phyloP scores from a whole-genome alignment of 2,797 vertebrate genomes.

The Melanotaenia nigrans region DNA sequence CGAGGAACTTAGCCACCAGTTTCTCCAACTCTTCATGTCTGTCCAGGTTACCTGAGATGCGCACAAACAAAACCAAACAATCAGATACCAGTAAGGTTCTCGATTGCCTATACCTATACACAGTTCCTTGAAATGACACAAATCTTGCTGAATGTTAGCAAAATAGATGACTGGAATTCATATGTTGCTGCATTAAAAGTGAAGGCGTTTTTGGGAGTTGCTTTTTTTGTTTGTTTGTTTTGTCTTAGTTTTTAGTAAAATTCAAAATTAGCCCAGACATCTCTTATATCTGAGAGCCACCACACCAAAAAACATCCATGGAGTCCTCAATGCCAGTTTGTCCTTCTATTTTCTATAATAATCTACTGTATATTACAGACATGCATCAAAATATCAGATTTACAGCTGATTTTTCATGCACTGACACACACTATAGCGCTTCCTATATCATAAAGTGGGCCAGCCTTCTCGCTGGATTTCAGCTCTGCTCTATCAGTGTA shows the following conservation, averaged over 20 bases:
- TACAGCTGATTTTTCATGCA: not conserved
- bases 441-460: not conserved
- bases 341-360: not conserved
- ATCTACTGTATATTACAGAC: not conserved
- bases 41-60: constrained; percentile 88
- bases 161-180: not conserved
- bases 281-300: no score
- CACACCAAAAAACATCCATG: not conserved
- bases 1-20: constrained; percentile 87
- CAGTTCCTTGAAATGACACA: not conserved
- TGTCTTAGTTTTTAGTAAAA: no score
- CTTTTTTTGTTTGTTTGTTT: no score
- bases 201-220: no score
- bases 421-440: not conserved
- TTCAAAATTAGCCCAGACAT: no score
- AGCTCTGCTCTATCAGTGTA: not conserved
- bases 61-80: not conserved
- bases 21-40: constrained; percentile 89
- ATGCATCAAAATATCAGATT: not conserved
- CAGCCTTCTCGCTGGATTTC: not conserved
- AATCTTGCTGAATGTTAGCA: not conserved
- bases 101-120: not conserved
- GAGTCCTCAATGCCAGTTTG: not conserved
- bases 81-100: not conserved
- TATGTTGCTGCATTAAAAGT: no score